A percentile compares a stretch with the other conserved stretches of the same genome.
phyloP scores from a whole-genome alignment of 2,797 vertebrate genomes.

The Takifugu ocellatus region DNA sequence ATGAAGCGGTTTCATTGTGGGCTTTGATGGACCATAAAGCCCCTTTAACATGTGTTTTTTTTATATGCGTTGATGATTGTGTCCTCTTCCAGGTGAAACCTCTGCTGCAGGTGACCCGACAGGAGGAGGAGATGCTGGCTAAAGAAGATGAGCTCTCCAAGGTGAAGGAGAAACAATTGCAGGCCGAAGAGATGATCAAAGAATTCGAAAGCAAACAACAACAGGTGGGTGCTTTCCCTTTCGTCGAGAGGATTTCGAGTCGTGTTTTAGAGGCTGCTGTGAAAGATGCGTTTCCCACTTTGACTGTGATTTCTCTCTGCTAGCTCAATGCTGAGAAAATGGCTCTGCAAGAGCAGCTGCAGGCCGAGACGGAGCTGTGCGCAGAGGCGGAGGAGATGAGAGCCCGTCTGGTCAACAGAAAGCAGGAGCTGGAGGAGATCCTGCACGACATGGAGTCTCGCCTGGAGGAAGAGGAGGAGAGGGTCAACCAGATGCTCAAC shows the following conservation, averaged over 20 bases:
- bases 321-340: conserved; percentile 88
- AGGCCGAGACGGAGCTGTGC: conserved; percentile 94
- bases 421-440: conserved; percentile 96
- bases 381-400: conserved; percentile 97
- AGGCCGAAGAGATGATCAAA: conserved; percentile 80
- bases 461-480: conserved; percentile 95
- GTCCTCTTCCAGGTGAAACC: conserved; percentile 85
- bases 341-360: conserved; percentile 95
- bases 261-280: no score
- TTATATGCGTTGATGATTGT: not conserved
- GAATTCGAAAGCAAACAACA: conserved; percentile 85
- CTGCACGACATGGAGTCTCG: conserved; percentile 94
- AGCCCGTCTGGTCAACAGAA: conserved; percentile 85
- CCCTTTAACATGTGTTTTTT: not conserved
- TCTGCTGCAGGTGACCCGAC: conserved; percentile 89
- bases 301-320: not conserved
- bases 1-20: no score
- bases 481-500: conserved; percentile 80
- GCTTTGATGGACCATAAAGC: no score
- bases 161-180: conserved; percentile 83
- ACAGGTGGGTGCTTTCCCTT: conserved; percentile 73
- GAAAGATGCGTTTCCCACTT: not conserved
- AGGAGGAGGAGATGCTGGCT: conserved; percentile 94
- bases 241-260: no score
- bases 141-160: conserved; percentile 90